A percentile compares a stretch with the other conserved stretches of the same genome.
Evolutionary conservation across 2,888 invertebrate species (phyloP).

Genomic region (Stratiomys singularior): DNA sequence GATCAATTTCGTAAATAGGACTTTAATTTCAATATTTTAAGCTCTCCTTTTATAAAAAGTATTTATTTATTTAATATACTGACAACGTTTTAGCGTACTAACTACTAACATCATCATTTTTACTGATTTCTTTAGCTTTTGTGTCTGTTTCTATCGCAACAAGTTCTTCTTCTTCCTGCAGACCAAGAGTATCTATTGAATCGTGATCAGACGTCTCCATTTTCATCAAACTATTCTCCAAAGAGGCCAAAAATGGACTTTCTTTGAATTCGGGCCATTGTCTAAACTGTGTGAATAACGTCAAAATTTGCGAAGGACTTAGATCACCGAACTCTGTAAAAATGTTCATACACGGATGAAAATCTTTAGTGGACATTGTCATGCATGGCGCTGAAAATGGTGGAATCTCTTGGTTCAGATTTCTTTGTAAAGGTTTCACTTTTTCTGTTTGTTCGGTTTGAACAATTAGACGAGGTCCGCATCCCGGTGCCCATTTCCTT

Average conservation of each 20-base stretch:
- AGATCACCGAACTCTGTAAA: constrained; percentile 79
- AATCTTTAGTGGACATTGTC: constrained; percentile 58
- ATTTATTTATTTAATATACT: too few species aligned
- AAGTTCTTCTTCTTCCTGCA: constrained; percentile 17
- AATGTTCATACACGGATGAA: constrained; percentile 72
- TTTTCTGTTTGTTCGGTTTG: constrained; percentile 53
- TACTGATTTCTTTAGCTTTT: background rate
- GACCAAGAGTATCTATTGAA: constrained; percentile 33
- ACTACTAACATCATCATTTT: background rate
- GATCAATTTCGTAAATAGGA: too few species aligned
- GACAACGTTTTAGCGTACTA: too few species aligned
- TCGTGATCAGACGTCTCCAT: constrained; percentile 64
- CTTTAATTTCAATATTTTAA: too few species aligned
- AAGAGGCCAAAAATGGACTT: constrained; percentile 73
- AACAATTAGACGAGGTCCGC: constrained; percentile 73
- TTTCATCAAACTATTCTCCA: constrained; percentile 72
- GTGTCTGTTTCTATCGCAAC: constrained; percentile 6
- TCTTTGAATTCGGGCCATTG: constrained; percentile 73
- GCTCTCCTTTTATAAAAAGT: too few species aligned
- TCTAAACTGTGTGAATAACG: constrained; percentile 71
- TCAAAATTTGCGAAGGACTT: constrained; percentile 71
- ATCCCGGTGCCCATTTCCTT: constrained; percentile 78
- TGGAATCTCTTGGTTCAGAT: constrained; percentile 55
- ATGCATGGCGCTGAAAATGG: constrained; percentile 57
- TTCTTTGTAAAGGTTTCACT: constrained; percentile 46